phyloP scores from a whole-genome alignment of 2,888 invertebrate species.

The Dasypogon diadema region DNA sequence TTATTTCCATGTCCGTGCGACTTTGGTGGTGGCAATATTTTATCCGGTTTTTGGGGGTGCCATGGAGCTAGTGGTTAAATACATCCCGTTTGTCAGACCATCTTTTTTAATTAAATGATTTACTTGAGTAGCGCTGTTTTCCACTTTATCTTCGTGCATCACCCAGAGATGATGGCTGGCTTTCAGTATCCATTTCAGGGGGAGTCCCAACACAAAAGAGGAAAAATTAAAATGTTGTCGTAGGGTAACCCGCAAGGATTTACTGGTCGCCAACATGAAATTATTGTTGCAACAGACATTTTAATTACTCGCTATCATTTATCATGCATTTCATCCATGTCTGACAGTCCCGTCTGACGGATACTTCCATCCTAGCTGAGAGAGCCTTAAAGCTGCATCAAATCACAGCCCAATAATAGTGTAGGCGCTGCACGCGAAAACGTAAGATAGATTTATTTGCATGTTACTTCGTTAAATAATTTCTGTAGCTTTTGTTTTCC shows the following conservation, averaged over 20 bases:
- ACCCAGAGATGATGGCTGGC: not conserved
- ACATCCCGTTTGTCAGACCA: not conserved
- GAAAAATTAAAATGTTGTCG: conserved; percentile 43
- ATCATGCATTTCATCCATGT: conserved; percentile 13
- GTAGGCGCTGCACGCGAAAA: not conserved
- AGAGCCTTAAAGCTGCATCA: not conserved
- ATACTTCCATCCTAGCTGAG: not conserved
- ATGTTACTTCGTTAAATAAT: not conserved
- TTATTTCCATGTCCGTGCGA: conserved; percentile 57
- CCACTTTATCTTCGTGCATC: conserved; percentile 28
- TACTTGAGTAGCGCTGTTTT: conserved; percentile 23
- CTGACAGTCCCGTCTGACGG: not conserved
- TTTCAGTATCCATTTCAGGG: not conserved
- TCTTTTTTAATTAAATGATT: conserved; percentile 44
- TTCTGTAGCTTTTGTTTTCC: not conserved
- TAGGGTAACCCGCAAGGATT: conserved; percentile 32
- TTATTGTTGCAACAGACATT: conserved; percentile 44
- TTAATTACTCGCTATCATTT: conserved; percentile 47
- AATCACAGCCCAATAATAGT: not conserved
- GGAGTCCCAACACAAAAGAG: not conserved
- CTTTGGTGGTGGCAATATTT: conserved; percentile 29
- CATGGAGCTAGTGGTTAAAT: not conserved
- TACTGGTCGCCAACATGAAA: conserved; percentile 14
- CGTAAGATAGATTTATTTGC: not conserved
- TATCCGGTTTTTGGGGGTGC: not conserved